phyloP scores from a whole-genome alignment of 2,113 vertebrate species.

The Thomomys bottae region DNA sequence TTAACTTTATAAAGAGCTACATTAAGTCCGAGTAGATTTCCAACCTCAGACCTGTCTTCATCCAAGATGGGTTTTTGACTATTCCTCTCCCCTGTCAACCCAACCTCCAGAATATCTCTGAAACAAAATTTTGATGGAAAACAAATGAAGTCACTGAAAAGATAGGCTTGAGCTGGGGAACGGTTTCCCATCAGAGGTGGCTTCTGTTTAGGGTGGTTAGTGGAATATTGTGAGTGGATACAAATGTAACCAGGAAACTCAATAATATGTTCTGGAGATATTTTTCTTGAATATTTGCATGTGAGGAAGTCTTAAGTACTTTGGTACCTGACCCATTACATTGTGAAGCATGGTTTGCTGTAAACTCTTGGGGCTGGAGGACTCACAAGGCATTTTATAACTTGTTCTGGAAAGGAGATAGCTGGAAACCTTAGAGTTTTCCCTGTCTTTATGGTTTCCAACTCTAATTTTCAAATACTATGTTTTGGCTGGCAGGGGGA shows the following conservation, averaged over 20 bases:
- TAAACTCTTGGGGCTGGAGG: neutral
- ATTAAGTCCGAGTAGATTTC: neutral
- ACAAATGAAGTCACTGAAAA: slow-evolving; percentile 29
- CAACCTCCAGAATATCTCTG: neutral
- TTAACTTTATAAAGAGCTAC: neutral
- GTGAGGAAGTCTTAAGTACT: neutral
- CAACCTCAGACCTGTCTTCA: neutral
- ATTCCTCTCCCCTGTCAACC: neutral
- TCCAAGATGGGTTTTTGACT: neutral
- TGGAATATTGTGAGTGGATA: neutral
- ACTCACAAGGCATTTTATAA: neutral
- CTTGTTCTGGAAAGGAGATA: neutral
- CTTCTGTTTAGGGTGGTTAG: neutral
- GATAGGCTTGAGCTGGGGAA: neutral
- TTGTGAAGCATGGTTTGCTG: neutral
- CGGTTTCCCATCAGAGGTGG: neutral
- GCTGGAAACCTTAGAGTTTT: neutral
- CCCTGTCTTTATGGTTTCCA: neutral
- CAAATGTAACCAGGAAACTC: neutral
- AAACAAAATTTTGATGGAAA: neutral
- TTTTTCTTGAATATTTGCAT: slow-evolving; percentile 8
- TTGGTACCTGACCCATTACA: neutral
- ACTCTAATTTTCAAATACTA: neutral
- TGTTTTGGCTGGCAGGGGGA: too few relatives aligned
- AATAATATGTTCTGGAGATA: slow-evolving; percentile 18